Conservation (phyloP, 1,140 invertebrate species). For the Hypothenemus hampei region DNA sequence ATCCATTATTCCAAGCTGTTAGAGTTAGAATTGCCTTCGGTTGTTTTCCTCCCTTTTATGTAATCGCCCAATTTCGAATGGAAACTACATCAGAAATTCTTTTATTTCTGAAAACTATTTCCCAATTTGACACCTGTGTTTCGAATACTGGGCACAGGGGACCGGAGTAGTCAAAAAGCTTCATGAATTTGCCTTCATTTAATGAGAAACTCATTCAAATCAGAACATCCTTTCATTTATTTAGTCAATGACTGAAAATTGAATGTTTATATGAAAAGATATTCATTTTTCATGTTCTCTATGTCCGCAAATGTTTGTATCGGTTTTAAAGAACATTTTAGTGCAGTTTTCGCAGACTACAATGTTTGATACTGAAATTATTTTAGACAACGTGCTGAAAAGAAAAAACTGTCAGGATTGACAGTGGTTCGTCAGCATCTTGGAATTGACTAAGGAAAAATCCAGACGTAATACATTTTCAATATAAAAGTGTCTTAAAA, state of each 20-base stretch:
- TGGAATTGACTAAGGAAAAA: too few relatives aligned
- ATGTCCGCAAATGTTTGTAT: too few relatives aligned
- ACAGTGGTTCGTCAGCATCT: too few relatives aligned
- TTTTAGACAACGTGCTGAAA: too few relatives aligned
- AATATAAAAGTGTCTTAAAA: too few relatives aligned
- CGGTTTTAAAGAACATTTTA: too few relatives aligned
- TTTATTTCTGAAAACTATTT: slow-evolving; percentile 2
- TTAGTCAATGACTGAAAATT: slow-evolving; percentile 9
- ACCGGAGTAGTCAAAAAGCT: not conserved
- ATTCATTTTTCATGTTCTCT: too few relatives aligned
- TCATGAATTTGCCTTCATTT: slow-evolving; percentile 6
- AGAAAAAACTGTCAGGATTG: too few relatives aligned
- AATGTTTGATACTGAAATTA: too few relatives aligned
- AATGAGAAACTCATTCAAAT: slow-evolving; percentile 6
- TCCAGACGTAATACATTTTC: too few relatives aligned
- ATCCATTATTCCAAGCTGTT: not conserved
- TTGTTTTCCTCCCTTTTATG: not conserved
- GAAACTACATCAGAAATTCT: not conserved
- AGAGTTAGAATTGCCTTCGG: not conserved
- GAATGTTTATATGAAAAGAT: slow-evolving; percentile 12
- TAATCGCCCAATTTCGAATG: not conserved
- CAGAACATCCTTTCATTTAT: slow-evolving; percentile 11
- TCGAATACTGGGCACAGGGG: not conserved
- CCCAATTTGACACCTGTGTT: slow-evolving; percentile 8
- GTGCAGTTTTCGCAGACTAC: too few relatives aligned